These are phyloP conservation scores for Drosophila pallidifrons DNA, from an alignment of 1,140 invertebrate species.

Conservation along the genomic window DNA sequence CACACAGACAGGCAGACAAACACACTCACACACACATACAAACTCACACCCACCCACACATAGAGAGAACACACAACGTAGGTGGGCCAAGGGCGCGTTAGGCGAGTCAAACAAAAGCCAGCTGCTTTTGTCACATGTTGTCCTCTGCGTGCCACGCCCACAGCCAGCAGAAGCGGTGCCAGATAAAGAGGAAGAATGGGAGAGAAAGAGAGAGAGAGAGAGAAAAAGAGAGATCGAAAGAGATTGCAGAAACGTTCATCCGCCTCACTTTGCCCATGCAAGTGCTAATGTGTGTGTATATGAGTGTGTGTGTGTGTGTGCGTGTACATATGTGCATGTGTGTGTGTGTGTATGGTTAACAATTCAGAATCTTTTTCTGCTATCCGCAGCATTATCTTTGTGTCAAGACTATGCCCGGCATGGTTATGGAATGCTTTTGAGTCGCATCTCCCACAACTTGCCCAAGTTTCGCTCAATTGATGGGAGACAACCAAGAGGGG, in stretches of 20 bases:
- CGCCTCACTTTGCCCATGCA: not conserved
- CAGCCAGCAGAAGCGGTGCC: slow-evolving; percentile 9
- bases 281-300: not conserved
- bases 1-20: not conserved
- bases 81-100: slow-evolving; percentile 60
- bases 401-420: slow-evolving; percentile 56
- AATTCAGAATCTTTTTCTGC: slow-evolving; percentile 57
- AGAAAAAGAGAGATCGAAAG: not conserved
- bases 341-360: slow-evolving; percentile 33
- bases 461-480: slow-evolving; percentile 6
- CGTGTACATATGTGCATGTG: not conserved
- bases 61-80: not conserved
- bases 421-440: slow-evolving; percentile 61
- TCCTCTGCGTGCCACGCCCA: slow-evolving; percentile 3
- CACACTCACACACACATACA: not conserved
- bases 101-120: slow-evolving; percentile 76
- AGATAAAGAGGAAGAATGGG: not conserved
- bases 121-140: slow-evolving; percentile 77
- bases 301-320: not conserved
- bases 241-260: slow-evolving; percentile 25
- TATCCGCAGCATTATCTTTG: slow-evolving; percentile 58
- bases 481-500: not conserved
- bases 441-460: slow-evolving; percentile 35
- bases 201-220: not conserved
- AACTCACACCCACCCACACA: not conserved